phyloP scores from a whole-genome alignment of 2,113 vertebrate genomes.

The Oreochromis spilurus region DNA sequence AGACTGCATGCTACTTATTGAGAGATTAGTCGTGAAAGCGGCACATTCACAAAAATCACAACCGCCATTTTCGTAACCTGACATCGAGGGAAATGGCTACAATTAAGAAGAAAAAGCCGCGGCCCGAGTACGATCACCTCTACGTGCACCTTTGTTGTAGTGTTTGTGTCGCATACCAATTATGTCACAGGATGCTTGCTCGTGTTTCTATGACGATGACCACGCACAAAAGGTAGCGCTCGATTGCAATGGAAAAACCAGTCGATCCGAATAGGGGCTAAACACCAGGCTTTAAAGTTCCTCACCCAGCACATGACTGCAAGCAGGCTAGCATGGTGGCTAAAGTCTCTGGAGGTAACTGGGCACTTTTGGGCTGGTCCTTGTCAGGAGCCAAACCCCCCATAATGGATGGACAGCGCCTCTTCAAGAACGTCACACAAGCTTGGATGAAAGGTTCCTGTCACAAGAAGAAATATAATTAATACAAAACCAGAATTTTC shows the following conservation, averaged over 20 bases:
- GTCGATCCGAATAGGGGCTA: rapidly evolving
- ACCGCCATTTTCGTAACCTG: neutral
- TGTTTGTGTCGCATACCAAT: neutral
- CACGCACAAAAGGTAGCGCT: neutral
- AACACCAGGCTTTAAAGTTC: neutral
- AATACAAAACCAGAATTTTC: neutral
- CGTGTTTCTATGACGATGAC: neutral
- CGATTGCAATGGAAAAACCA: neutral
- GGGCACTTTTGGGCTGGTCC: slow-evolving; percentile 98
- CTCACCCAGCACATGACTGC: slow-evolving; percentile 96
- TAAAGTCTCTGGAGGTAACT: slow-evolving; percentile 95
- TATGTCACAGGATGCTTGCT: neutral
- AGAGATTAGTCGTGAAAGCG: rapidly evolving
- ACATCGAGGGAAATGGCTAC: neutral
- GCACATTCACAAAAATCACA: neutral
- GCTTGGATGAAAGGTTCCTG: slow-evolving; percentile 98
- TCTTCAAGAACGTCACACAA: slow-evolving; percentile 97
- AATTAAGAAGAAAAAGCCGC: neutral
- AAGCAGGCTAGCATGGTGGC: slow-evolving; percentile 95
- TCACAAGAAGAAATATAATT: neutral
- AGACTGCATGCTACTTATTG: neutral
- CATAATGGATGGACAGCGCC: slow-evolving; percentile 96
- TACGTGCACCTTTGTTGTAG: neutral
- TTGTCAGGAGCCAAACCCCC: slow-evolving; percentile 96
- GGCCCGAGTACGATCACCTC: neutral